Evolutionary conservation across 1,140 invertebrate species (phyloP).

Genomic region (Drusus annulatus): DNA sequence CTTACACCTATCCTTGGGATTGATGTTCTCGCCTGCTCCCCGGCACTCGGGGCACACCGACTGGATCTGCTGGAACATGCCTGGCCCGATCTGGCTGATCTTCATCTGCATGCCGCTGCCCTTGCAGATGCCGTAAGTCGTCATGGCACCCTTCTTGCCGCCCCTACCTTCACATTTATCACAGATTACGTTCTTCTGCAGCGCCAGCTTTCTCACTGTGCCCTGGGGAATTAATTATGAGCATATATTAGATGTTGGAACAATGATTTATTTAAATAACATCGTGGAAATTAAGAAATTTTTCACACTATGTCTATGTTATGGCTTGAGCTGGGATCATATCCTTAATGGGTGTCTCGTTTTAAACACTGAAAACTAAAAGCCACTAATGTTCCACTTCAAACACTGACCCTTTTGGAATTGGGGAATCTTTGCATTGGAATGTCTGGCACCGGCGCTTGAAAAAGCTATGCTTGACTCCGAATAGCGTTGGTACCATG

Average conservation of each 20-base stretch:
- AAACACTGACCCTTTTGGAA: too few relatives aligned
- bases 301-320: too few relatives aligned
- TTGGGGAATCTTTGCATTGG: too few relatives aligned
- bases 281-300: too few relatives aligned
- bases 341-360: too few relatives aligned
- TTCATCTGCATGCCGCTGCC: conserved; percentile 94
- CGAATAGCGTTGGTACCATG: too few relatives aligned
- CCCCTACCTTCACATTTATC: conserved; percentile 96
- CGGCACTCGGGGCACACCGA: conserved; percentile 89
- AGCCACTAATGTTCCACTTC: too few relatives aligned
- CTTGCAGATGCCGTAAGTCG: conserved; percentile 89
- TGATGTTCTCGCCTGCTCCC: conserved; percentile 90
- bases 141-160: conserved; percentile 94
- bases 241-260: background rate
- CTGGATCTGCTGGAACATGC: conserved; percentile 98
- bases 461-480: too few relatives aligned
- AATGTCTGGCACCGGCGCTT: too few relatives aligned
- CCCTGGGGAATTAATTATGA: conserved; percentile 71
- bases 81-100: conserved; percentile 93
- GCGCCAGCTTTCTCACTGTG: conserved; percentile 91
- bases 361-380: too few relatives aligned
- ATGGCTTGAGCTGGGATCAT: too few relatives aligned
- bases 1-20: conserved; percentile 94
- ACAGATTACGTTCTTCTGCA: conserved; percentile 98
- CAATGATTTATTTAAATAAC: too few relatives aligned